Conservation (phyloP, 1,140 invertebrate genomes). For the Camponotus floridanus region DNA sequence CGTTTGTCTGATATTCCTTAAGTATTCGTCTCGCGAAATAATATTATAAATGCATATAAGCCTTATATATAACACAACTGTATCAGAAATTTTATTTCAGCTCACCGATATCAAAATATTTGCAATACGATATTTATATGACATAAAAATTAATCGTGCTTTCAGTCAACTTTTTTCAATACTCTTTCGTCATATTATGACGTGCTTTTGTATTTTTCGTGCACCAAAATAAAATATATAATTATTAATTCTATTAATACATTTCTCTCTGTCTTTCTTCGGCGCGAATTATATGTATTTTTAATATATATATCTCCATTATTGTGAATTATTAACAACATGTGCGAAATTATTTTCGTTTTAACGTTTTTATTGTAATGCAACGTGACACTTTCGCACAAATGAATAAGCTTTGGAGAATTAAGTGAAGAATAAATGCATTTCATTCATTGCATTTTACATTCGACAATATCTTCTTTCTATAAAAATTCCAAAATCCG, state of each 20-base stretch:
- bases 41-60: neutral
- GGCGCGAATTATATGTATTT: conserved; percentile 11
- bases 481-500: conserved; percentile 8
- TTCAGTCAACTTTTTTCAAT: conserved; percentile 1
- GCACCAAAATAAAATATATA: conserved; percentile 12
- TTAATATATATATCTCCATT: conserved; percentile 36
- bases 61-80: neutral
- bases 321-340: conserved; percentile 45
- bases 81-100: neutral
- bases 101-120: neutral
- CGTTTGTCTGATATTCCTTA: neutral
- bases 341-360: conserved; percentile 44
- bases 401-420: conserved; percentile 36
- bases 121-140: conserved; percentile 14
- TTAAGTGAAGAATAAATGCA: conserved; percentile 52
- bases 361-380: neutral
- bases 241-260: conserved; percentile 46
- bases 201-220: conserved; percentile 4
- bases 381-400: conserved; percentile 31
- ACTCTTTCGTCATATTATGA: conserved; percentile 3
- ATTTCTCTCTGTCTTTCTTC: neutral
- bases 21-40: neutral
- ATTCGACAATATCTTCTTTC: neutral
- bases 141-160: conserved; percentile 21
- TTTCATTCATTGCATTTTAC: conserved; percentile 20